Conservation (phyloP, 2,888 invertebrate genomes). For the Drosophila vallismaia region DNA sequence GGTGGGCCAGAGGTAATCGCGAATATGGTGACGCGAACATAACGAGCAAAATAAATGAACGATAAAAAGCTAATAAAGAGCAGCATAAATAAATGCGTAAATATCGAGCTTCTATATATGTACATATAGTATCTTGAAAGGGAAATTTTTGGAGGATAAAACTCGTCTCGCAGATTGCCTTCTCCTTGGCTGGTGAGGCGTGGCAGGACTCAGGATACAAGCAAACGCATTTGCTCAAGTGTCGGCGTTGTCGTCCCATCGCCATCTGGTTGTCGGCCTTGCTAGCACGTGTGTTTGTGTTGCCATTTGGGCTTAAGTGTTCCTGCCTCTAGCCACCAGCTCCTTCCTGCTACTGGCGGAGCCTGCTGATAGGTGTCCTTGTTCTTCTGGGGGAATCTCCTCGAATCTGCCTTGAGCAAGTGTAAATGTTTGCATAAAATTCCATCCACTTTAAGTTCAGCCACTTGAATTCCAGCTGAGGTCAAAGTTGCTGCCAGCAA, state of each 20-base stretch:
- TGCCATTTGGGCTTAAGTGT: constrained; percentile 47
- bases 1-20: constrained; percentile 14
- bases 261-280: constrained; percentile 9
- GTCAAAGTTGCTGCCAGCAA: background rate
- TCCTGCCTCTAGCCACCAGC: constrained; percentile 21
- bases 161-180: constrained; percentile 38
- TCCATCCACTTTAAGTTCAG: constrained; percentile 21
- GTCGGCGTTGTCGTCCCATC: constrained; percentile 27
- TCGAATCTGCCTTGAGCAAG: constrained; percentile 8
- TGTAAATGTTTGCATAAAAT: constrained; percentile 38
- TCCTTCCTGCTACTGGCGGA: constrained; percentile 12
- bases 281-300: constrained; percentile 55
- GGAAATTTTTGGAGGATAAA: constrained; percentile 10
- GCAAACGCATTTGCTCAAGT: constrained; percentile 29
- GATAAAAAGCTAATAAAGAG: constrained; percentile 77
- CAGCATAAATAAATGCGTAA: constrained; percentile 74
- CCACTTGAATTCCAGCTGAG: constrained; percentile 19
- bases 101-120: constrained; percentile 50
- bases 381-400: background rate
- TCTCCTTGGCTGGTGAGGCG: constrained; percentile 14
- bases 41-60: constrained; percentile 80
- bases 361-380: constrained; percentile 9
- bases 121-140: constrained; percentile 15
- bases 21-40: constrained; percentile 61
- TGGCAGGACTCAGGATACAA: constrained; percentile 12